Conservation (phyloP, 2,797 vertebrate species). For the Pseudochirops corinnae region DNA sequence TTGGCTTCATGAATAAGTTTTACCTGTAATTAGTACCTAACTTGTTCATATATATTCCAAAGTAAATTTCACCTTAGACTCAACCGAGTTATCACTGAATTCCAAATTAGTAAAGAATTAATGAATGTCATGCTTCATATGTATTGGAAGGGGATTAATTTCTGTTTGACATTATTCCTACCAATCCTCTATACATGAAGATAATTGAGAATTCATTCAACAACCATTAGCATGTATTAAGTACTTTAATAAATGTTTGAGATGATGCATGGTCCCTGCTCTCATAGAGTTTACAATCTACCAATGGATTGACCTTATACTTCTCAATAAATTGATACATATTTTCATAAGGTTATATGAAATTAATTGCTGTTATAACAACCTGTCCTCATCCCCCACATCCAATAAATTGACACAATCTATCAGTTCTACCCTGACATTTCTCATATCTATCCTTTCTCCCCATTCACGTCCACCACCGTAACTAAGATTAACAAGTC, state of each 20-base stretch:
- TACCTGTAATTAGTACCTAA: neutral
- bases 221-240: neutral
- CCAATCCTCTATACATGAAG: neutral
- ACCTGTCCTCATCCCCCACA: neutral
- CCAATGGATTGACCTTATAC: neutral
- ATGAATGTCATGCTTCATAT: neutral
- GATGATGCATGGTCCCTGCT: neutral
- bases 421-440: neutral
- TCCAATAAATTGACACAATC: neutral
- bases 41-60: neutral
- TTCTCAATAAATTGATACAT: neutral
- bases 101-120: neutral
- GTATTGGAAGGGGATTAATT: neutral
- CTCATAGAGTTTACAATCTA: neutral
- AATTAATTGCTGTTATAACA: neutral
- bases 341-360: neutral
- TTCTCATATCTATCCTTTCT: neutral
- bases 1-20: neutral
- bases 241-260: neutral
- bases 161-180: neutral
- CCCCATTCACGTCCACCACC: too few relatives aligned
- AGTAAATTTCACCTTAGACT: neutral
- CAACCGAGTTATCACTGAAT: conserved; percentile 16
- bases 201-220: neutral
- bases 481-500: neutral